A percentile compares a stretch with the other conserved stretches of the same genome.
Evolutionary conservation across 1,140 invertebrate genomes (phyloP).

Genomic region (Leptopilina boulardi): DNA sequence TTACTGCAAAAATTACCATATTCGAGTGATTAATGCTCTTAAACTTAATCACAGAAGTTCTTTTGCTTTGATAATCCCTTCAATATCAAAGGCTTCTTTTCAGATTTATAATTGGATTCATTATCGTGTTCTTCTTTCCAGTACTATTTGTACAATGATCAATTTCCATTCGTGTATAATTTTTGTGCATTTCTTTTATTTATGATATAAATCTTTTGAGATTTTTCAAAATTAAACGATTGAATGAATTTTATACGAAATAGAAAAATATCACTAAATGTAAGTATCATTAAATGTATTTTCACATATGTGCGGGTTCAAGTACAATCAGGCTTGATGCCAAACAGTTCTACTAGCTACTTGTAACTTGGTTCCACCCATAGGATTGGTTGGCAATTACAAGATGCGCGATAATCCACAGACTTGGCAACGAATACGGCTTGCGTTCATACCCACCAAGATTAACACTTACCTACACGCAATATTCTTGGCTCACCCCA

Average conservation of each 20-base stretch:
- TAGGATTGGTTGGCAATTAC: slow-evolving; percentile 76
- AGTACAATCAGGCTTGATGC: slow-evolving; percentile 75
- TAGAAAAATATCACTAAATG: slow-evolving; percentile 45
- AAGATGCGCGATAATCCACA: slow-evolving; percentile 76
- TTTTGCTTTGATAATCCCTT: not conserved
- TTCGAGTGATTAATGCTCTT: not conserved
- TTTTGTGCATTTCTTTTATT: not conserved
- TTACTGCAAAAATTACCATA: not conserved
- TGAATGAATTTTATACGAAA: not conserved
- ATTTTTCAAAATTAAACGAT: not conserved
- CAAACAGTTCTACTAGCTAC: slow-evolving; percentile 71
- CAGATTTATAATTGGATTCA: not conserved
- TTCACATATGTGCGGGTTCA: slow-evolving; percentile 57
- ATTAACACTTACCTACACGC: slow-evolving; percentile 75
- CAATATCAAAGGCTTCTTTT: not conserved
- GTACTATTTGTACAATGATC: not conserved
- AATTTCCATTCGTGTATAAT: not conserved
- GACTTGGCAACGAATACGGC: slow-evolving; percentile 73
- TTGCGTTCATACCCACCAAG: slow-evolving; percentile 74
- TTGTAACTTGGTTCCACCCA: slow-evolving; percentile 68
- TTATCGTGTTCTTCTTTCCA: slow-evolving; percentile 15
- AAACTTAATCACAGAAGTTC: not conserved
- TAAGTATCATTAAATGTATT: slow-evolving; percentile 53
- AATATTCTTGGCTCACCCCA: slow-evolving; percentile 69
- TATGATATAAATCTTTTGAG: not conserved